These are phyloP conservation scores for Notodromas monacha DNA, from an alignment of 2,888 invertebrate species.

Conservation along the genomic window DNA sequence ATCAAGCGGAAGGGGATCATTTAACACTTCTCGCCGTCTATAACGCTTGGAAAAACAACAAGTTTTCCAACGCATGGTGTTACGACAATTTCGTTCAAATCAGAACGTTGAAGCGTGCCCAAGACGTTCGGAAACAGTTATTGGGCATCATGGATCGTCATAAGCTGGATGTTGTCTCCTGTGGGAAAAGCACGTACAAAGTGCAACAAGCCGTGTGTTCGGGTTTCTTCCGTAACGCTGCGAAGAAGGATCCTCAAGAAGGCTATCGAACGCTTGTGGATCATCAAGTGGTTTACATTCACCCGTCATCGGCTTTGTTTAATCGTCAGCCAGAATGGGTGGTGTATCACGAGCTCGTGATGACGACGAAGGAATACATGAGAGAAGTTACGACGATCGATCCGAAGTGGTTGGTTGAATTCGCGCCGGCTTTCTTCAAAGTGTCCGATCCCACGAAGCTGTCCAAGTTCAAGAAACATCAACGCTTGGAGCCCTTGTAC, in stretches of 20 bases:
- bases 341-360: conserved; percentile 88
- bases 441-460: conserved; percentile 93
- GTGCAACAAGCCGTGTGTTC: conserved; percentile 94
- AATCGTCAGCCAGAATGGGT: conserved; percentile 99
- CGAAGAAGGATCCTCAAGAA: conserved; percentile 96
- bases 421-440: conserved; percentile 94
- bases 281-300: conserved; percentile 91
- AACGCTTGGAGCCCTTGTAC: conserved; percentile 79
- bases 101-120: conserved; percentile 72
- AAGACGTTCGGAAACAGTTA: conserved; percentile 88
- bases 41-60: conserved; percentile 96
- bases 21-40: conserved; percentile 86
- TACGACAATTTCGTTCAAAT: conserved; percentile 98
- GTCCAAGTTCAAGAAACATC: conserved; percentile 95
- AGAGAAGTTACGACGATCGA: conserved; percentile 84
- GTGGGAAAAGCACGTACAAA: conserved; percentile 71
- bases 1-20: conserved; percentile 94
- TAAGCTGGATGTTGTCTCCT: conserved; percentile 79
- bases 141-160: conserved; percentile 92
- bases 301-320: conserved; percentile 87
- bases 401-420: conserved; percentile 94
- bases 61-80: conserved; percentile 96
- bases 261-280: conserved; percentile 82
- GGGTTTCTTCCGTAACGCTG: conserved; percentile 93
- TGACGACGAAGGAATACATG: conserved; percentile 98